Percentiles rank a stretch among this genome's conserved stretches.
These are phyloP conservation scores for Kuschelorhynchus macadamiae DNA, from an alignment of 2,888 invertebrate genomes.

Conservation along the genomic window DNA sequence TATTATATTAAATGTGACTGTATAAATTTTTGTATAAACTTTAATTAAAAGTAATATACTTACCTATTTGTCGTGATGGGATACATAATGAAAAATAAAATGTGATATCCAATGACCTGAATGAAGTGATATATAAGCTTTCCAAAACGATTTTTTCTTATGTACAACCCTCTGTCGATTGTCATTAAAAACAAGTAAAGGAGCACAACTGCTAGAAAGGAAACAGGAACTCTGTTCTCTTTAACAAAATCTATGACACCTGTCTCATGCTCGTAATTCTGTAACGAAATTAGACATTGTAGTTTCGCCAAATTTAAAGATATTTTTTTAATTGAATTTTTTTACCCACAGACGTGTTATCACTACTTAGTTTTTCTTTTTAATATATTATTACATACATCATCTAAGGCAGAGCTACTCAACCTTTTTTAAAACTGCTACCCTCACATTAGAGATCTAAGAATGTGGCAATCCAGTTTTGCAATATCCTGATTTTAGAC, in stretches of 20 bases:
- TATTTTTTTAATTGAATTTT: neutral
- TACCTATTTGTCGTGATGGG: conserved; percentile 32
- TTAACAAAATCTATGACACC: conserved; percentile 19
- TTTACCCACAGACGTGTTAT: too few relatives aligned
- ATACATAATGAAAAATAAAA: conserved; percentile 37
- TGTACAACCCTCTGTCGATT: conserved; percentile 39
- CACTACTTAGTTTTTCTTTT: too few relatives aligned
- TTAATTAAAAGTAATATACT: too few relatives aligned
- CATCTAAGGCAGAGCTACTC: too few relatives aligned
- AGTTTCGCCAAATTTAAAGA: neutral
- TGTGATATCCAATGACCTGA: conserved; percentile 28
- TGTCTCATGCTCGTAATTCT: neutral
- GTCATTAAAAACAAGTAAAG: conserved; percentile 26
- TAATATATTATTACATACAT: too few relatives aligned
- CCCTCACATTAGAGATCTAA: too few relatives aligned
- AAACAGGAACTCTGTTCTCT: conserved; percentile 24
- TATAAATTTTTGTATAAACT: too few relatives aligned
- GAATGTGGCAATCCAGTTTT: too few relatives aligned
- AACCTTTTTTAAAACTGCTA: too few relatives aligned
- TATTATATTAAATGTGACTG: too few relatives aligned
- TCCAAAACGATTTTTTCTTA: conserved; percentile 37
- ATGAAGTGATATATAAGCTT: conserved; percentile 40
- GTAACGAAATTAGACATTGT: neutral
- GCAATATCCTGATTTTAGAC: too few relatives aligned
- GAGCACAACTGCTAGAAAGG: conserved; percentile 16